A percentile compares a stretch with the other conserved stretches of the same genome.
Evolutionary conservation across 2,797 vertebrate species (phyloP).

Genomic region (Tapera naevia): DNA sequence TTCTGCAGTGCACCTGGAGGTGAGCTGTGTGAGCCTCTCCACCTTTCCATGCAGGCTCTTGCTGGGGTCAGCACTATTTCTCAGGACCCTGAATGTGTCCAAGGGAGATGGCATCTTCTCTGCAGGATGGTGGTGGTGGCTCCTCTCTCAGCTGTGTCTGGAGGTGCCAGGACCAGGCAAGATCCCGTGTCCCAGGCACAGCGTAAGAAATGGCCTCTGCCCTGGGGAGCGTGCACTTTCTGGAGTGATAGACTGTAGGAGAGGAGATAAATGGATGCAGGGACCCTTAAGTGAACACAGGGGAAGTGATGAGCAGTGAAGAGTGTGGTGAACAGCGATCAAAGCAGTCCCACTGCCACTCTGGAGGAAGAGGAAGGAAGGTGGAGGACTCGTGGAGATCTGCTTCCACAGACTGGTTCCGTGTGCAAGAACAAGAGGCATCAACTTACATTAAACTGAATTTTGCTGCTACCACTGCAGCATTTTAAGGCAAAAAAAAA

Average conservation of each 20-base stretch:
- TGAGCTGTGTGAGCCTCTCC: background rate
- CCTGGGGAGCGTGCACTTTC: rapidly evolving
- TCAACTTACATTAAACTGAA: background rate
- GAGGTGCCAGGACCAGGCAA: background rate
- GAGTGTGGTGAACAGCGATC: background rate
- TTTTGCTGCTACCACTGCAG: background rate
- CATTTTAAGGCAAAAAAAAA: background rate
- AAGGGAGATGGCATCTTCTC: background rate
- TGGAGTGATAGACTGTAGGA: background rate
- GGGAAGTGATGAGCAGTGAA: background rate
- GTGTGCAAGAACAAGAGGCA: background rate
- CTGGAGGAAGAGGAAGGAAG: background rate
- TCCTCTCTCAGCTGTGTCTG: background rate
- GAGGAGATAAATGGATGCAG: background rate
- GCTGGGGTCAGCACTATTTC: rapidly evolving
- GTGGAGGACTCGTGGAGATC: background rate
- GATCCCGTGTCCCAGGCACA: rapidly evolving
- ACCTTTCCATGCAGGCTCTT: background rate
- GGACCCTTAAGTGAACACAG: background rate
- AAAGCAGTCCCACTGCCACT: background rate
- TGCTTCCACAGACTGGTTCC: background rate
- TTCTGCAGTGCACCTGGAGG: background rate
- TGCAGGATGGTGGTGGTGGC: background rate
- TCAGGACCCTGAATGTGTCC: rapidly evolving
- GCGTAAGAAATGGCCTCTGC: background rate